Evolutionary conservation across 2,797 vertebrate genomes (phyloP).

Genomic region (Ceyx erithaca): DNA sequence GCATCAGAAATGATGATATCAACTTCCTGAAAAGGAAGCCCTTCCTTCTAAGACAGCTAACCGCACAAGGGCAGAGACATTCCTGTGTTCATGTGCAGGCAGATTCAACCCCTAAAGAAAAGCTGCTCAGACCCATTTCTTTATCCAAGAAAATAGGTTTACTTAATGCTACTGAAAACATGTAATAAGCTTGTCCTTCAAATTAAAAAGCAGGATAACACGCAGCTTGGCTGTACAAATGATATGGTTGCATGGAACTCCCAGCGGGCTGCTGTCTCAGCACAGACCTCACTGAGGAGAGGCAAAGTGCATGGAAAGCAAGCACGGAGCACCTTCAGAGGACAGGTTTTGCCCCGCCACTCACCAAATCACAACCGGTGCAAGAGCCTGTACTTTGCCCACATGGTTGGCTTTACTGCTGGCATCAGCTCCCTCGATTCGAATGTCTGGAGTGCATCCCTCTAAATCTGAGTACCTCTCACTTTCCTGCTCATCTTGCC

Average conservation of each 20-base stretch:
- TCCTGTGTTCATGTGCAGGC: background rate
- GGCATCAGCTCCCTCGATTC: background rate
- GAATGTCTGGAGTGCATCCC: background rate
- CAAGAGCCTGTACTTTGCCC: background rate
- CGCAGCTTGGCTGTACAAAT: background rate
- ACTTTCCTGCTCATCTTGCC: background rate
- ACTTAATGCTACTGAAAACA: background rate
- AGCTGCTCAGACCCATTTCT: background rate
- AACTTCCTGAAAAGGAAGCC: conserved; percentile 24
- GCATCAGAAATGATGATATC: background rate
- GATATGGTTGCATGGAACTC: fast-evolving
- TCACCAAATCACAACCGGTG: fast-evolving
- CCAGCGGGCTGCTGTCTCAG: background rate
- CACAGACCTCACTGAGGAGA: background rate
- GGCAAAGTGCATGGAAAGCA: background rate
- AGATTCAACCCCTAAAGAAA: background rate
- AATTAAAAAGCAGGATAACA: background rate
- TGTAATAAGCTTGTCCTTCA: background rate
- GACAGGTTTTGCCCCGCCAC: background rate
- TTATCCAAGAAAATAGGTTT: background rate
- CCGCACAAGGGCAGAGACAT: fast-evolving
- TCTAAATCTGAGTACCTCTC: background rate
- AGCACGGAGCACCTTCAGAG: background rate
- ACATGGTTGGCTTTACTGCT: background rate
- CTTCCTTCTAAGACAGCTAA: background rate